phyloP scores from a whole-genome alignment of 2,888 invertebrate species.

The Nymphalis polychloros region DNA sequence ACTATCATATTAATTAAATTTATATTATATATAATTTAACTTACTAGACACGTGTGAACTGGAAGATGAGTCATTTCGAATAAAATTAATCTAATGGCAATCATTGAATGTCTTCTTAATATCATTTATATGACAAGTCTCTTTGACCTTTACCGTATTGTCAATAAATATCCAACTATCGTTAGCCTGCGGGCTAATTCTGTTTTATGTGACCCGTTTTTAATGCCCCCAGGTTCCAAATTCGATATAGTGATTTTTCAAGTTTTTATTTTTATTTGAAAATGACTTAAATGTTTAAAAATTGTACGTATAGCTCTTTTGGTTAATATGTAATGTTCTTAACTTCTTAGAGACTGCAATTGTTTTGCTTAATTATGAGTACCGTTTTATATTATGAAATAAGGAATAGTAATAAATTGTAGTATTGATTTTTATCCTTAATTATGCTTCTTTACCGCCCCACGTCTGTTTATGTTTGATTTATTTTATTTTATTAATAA shows the following conservation, averaged over 20 bases:
- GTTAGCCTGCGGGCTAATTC: not conserved
- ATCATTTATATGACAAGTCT: slow-evolving; percentile 17
- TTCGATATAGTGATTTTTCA: not conserved
- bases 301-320: too few relatives aligned
- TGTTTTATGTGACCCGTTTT: not conserved
- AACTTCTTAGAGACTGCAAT: too few relatives aligned
- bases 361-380: too few relatives aligned
- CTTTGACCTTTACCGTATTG: slow-evolving; percentile 12
- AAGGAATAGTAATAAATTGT: too few relatives aligned
- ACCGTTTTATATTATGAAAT: too few relatives aligned
- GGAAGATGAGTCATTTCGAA: slow-evolving; percentile 12
- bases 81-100: slow-evolving; percentile 12
- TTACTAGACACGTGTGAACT: not conserved
- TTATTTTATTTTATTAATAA: too few relatives aligned
- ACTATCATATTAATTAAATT: not conserved
- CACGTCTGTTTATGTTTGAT: too few relatives aligned
- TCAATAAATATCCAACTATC: slow-evolving; percentile 14
- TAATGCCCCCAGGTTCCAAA: not conserved
- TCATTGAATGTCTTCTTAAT: slow-evolving; percentile 10
- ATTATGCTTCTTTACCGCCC: too few relatives aligned
- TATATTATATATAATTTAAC: not conserved
- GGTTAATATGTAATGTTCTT: too few relatives aligned
- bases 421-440: too few relatives aligned
- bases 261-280: not conserved
- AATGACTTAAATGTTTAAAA: too few relatives aligned